Evolutionary conservation across 2,797 vertebrate species (phyloP).

Genomic region (Trachops cirrhosus): DNA sequence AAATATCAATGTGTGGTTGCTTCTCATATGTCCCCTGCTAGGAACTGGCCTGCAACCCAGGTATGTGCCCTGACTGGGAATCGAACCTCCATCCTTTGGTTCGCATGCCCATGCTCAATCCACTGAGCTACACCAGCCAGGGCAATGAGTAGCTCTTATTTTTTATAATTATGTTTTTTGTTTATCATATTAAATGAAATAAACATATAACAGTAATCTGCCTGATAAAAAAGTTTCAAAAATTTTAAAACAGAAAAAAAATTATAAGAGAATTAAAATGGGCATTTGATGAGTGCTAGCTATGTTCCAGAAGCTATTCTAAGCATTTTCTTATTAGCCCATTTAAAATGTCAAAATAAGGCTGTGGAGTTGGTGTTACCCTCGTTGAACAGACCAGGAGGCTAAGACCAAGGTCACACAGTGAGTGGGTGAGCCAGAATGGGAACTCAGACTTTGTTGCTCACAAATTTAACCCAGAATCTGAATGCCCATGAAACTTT

Average conservation of each 20-base stretch:
- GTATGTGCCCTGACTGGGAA: no score
- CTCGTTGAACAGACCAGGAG: background rate
- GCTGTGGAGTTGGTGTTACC: background rate
- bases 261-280: background rate
- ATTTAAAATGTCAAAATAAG: background rate
- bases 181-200: background rate
- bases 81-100: no score
- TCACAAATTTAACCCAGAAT: background rate
- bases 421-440: background rate
- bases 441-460: background rate
- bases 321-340: background rate
- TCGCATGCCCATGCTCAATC: no score
- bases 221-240: background rate
- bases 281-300: background rate
- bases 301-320: background rate
- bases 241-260: background rate
- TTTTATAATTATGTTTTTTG: background rate
- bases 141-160: background rate
- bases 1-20: no score
- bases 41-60: no score
- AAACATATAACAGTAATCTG: background rate
- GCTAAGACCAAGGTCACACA: background rate
- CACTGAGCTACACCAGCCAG: no score
- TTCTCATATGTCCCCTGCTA: no score
- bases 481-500: background rate